phyloP scores from a whole-genome alignment of 2,113 vertebrate species.

The Sylvia atricapilla region DNA sequence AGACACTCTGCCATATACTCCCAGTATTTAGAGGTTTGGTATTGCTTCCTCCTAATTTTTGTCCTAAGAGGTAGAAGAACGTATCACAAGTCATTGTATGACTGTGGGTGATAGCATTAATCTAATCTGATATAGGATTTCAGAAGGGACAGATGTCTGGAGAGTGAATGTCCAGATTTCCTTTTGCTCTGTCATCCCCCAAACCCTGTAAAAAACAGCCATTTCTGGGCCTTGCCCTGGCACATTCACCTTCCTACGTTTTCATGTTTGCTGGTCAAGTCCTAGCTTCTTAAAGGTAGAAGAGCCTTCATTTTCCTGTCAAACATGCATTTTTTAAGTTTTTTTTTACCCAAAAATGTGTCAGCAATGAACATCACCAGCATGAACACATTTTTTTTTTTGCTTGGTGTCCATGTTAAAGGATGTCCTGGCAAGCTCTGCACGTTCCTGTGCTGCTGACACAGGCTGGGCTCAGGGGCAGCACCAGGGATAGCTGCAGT shows the following conservation, averaged over 20 bases:
- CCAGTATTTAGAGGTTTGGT: neutral
- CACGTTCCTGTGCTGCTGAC: accelerated
- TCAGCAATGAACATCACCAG: neutral
- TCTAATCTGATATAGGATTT: neutral
- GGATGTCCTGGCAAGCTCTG: accelerated
- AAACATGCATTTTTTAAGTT: neutral
- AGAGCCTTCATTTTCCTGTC: neutral
- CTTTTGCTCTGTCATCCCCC: conserved; percentile 5
- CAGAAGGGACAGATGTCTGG: neutral
- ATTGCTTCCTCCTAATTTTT: neutral
- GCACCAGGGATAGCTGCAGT: too few species aligned
- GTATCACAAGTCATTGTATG: neutral
- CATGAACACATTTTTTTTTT: accelerated
- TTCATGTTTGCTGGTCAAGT: neutral
- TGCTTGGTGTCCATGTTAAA: neutral
- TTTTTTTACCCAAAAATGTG: neutral
- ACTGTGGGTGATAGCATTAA: neutral
- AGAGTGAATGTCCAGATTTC: neutral
- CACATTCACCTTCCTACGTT: neutral
- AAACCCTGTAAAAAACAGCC: neutral
- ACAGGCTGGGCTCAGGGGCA: accelerated
- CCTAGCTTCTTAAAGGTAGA: neutral
- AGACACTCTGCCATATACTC: neutral
- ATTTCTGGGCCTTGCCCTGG: neutral
- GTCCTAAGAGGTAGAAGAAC: neutral